Percentiles rank a stretch among this genome's conserved stretches.
Evolutionary conservation across 1,140 invertebrate species (phyloP).

Genomic region (Condylostylus longicornis): DNA sequence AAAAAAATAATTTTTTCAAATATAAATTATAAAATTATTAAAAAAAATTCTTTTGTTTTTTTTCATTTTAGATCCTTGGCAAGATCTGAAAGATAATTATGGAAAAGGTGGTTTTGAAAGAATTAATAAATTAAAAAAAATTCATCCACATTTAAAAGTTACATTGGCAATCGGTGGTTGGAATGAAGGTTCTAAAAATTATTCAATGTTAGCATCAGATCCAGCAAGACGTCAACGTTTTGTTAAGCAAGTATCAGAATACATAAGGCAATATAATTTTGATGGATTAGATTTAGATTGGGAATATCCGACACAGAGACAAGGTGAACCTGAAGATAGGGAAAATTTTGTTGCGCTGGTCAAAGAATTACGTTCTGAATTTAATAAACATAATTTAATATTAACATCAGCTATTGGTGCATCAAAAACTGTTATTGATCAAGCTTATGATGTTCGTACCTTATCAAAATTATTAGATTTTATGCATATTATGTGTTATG

Average conservation of each 20-base stretch:
- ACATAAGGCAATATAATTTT: conserved; percentile 43
- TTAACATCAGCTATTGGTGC: conserved; percentile 64
- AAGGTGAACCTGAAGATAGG: conserved; percentile 55
- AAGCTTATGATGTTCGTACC: conserved; percentile 57
- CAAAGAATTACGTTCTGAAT: conserved; percentile 48
- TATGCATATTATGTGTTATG: conserved; percentile 80
- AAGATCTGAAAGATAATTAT: conserved; percentile 58
- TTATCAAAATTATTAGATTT: conserved; percentile 61
- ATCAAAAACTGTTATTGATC: conserved; percentile 50
- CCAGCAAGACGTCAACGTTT: conserved; percentile 42
- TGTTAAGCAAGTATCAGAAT: conserved; percentile 26
- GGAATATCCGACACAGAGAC: conserved; percentile 66
- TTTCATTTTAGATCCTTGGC: conserved; percentile 46
- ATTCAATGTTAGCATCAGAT: conserved; percentile 53
- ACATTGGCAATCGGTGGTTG: conserved; percentile 73
- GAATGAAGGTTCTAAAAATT: conserved; percentile 72
- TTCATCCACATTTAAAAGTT: conserved; percentile 55
- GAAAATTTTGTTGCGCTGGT: conserved; percentile 59
- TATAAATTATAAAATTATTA: too few species aligned
- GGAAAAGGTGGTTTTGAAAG: conserved; percentile 56
- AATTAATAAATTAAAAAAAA: conserved; percentile 46
- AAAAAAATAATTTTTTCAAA: too few species aligned
- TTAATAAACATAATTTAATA: conserved; percentile 42
- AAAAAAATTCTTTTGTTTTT: conserved; percentile 5
- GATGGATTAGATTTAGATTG: conserved; percentile 66